phyloP scores from a whole-genome alignment of 1,140 invertebrate species.

The Venustaconcha ellipsiformis region DNA sequence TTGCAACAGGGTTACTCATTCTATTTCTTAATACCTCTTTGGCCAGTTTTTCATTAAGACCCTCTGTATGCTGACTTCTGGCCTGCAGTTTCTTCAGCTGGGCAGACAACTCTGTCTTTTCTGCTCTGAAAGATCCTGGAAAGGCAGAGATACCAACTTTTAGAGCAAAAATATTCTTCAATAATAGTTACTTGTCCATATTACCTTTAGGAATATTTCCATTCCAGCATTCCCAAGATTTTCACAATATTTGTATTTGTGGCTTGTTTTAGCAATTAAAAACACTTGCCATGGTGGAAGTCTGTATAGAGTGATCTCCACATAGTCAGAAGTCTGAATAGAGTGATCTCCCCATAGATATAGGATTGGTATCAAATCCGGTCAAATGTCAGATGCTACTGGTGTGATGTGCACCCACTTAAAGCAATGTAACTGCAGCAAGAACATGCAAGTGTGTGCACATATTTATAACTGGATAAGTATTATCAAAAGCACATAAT shows the following conservation, averaged over 20 bases:
- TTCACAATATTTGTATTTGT: not conserved
- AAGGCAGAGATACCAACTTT: conserved; percentile 4
- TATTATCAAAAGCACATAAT: too few species aligned
- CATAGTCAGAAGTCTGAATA: not conserved
- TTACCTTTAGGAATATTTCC: not conserved
- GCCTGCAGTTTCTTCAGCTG: conserved; percentile 65
- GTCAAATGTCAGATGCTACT: too few species aligned
- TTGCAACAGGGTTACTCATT: too few species aligned
- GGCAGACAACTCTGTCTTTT: conserved; percentile 64
- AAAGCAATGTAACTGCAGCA: too few species aligned
- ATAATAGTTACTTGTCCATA: not conserved
- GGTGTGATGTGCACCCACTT: too few species aligned
- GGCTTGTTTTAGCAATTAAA: not conserved
- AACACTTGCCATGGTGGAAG: not conserved
- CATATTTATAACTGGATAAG: too few species aligned
- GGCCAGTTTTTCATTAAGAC: conserved; percentile 5
- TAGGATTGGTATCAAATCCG: too few species aligned
- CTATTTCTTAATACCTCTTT: conserved; percentile 18
- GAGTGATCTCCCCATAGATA: too few species aligned
- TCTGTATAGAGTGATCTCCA: not conserved
- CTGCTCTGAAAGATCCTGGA: conserved; percentile 55
- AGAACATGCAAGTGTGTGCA: too few species aligned
- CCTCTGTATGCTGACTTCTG: conserved; percentile 29
- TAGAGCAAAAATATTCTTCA: too few species aligned
- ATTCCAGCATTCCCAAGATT: too few species aligned